Evolutionary conservation across 2,797 vertebrate species (phyloP), one percentile per base, ranked within the genome.

Genomic region (Ficedula albicollis): DNA sequence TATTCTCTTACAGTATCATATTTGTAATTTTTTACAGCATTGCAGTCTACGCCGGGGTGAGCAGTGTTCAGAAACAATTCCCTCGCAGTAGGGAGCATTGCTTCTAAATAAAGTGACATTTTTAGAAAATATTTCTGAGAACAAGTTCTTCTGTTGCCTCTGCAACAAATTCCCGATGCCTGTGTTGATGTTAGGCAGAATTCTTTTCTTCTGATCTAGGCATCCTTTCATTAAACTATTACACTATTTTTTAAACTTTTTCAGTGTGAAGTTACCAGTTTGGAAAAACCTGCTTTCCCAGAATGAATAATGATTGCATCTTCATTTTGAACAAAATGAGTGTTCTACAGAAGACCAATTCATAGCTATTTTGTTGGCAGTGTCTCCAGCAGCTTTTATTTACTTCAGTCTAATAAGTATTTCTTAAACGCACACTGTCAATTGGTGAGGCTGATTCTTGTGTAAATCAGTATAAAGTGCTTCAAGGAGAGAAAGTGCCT

Each of bases 81-180:
- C 32, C 48, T 90, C 0, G 0, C 59, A 39, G 15, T 68, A 52
- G 66, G 74, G 76, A 89, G 66, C 1, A 0, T 64, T 19, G 13
- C 63, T 81, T 85, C 55, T 87, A 89, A 94, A 84, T 81, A 60
- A 89, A 95, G 38, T 30, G 63, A 15, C 15, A 9, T 87, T 90
- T 93, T 51, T 77, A 74, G 85, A 51, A 89, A 86, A 75, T 77
- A 86, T 87, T 72, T 58, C 46, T 11, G 34, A 92, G 74, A 84
- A 48, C 70, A 52, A 74, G 58, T 84, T 96, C 56, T 82, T 79
- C 76, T 91, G 56, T 91, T 97, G 72, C 67, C 73, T 84, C 43
- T 86, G 36, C 62, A 36, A 76, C 89, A 88, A 95, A 74, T 92
- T 96, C 41, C 82, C 2, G 20, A 51, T 68, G 87, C 56, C 25